Percentiles rank a stretch among this genome's conserved stretches.
Evolutionary conservation across 2,888 invertebrate species (phyloP).

Genomic region (Pseudococcus jackbeardsleyi): DNA sequence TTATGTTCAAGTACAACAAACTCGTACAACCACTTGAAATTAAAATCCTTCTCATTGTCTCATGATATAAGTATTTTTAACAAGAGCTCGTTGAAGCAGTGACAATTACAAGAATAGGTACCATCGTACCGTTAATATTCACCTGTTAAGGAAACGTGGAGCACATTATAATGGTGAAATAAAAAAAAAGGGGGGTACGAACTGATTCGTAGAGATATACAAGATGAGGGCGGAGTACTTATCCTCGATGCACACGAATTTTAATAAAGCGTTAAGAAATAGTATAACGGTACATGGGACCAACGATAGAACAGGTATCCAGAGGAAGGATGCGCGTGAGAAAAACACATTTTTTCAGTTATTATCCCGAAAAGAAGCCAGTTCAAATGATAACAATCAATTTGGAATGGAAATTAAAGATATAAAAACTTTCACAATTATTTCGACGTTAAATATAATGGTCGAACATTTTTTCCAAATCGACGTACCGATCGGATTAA

Average conservation of each 20-base stretch:
- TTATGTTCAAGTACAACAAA: neutral
- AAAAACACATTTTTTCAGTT: slow-evolving; percentile 38
- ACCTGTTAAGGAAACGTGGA: slow-evolving; percentile 25
- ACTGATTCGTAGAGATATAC: slow-evolving; percentile 24
- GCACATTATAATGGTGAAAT: neutral
- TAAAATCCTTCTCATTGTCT: slow-evolving; percentile 13
- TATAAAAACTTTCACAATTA: neutral
- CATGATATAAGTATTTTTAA: neutral
- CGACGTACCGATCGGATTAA: neutral
- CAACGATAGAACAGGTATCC: slow-evolving; percentile 13
- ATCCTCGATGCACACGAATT: slow-evolving; percentile 16
- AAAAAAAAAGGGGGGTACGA: slow-evolving; percentile 27
- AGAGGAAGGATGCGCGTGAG: slow-evolving; percentile 27
- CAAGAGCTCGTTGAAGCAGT: neutral
- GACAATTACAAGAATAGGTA: slow-evolving; percentile 2
- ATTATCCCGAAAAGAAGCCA: neutral
- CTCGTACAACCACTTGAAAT: neutral
- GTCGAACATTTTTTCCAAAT: neutral
- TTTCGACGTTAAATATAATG: neutral
- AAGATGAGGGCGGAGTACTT: slow-evolving; percentile 48
- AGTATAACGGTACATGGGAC: slow-evolving; percentile 16
- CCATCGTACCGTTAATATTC: neutral
- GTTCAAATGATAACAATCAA: slow-evolving; percentile 48
- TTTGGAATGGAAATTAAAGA: slow-evolving; percentile 43
- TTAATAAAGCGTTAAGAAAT: slow-evolving; percentile 47